These are phyloP conservation scores for Anas bahamensis DNA, from an alignment of 2,797 vertebrate species.

Conservation along the genomic window DNA sequence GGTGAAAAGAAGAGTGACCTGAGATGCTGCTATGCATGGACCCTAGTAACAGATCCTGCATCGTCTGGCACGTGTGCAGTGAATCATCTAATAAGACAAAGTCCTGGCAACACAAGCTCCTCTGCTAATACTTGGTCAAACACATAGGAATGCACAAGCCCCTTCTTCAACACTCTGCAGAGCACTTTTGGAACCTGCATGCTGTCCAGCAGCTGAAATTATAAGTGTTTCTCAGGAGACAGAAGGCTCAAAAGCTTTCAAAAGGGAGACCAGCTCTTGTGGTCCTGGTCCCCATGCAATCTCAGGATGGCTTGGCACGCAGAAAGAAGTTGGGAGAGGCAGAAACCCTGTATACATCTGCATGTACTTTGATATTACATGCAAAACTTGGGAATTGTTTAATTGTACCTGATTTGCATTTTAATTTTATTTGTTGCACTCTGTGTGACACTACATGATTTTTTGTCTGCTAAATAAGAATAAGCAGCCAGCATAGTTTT, in stretches of 20 bases:
- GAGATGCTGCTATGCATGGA: not conserved
- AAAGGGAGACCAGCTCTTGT: not conserved
- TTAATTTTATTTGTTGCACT: not conserved
- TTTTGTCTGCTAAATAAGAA: not conserved
- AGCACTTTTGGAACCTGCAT: not conserved
- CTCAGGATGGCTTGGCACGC: not conserved
- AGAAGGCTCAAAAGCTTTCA: not conserved
- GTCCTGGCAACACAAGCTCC: not conserved
- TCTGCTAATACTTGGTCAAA: not conserved
- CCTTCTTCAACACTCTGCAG: not conserved
- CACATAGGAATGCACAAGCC: not conserved
- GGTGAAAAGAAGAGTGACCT: not conserved
- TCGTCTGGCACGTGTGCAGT: not conserved
- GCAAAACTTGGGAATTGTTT: not conserved
- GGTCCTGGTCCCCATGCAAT: not conserved
- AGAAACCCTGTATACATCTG: not conserved
- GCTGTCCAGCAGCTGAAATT: not conserved
- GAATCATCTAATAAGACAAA: not conserved
- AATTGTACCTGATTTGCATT: not conserved
- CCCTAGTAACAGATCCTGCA: accelerated
- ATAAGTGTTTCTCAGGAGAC: not conserved
- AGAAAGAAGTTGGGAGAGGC: not conserved
- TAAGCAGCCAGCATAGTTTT: not conserved
- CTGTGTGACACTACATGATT: not conserved
- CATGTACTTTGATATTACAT: not conserved